These are phyloP conservation scores for Poeciliopsis paucimaculata DNA, from an alignment of 2,797 vertebrate species.

Conservation along the genomic window DNA sequence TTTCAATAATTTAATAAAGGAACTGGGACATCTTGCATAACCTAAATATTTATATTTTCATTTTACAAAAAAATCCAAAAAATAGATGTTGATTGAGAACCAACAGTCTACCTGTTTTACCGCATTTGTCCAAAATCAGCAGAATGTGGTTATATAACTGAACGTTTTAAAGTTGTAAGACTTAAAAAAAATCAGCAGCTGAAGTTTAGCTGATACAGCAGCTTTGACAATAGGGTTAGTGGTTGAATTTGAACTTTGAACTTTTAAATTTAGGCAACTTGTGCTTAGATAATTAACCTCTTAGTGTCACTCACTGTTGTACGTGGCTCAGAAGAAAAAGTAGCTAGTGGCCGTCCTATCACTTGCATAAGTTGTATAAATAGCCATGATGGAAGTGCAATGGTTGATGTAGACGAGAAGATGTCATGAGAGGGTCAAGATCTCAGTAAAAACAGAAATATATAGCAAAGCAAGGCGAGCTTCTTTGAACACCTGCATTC, in stretches of 20 bases:
- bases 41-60: not conserved
- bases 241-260: not conserved
- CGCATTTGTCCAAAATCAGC: not conserved
- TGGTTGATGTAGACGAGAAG: not conserved
- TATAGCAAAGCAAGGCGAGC: not conserved
- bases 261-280: not conserved
- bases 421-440: not conserved
- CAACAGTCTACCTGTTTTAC: not conserved
- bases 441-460: not conserved
- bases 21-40: not conserved
- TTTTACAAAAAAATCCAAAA: not conserved
- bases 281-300: not conserved
- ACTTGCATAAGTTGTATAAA: not conserved
- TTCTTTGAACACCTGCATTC: not conserved
- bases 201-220: not conserved
- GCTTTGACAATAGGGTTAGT: not conserved
- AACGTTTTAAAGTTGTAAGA: not conserved
- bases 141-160: not conserved
- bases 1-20: not conserved
- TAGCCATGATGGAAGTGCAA: not conserved
- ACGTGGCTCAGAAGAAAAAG: not conserved
- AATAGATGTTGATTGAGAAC: not conserved
- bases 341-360: not conserved
- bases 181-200: not conserved
- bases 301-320: not conserved